phyloP scores from a whole-genome alignment of 2,797 vertebrate genomes.

The Choloepus didactylus region DNA sequence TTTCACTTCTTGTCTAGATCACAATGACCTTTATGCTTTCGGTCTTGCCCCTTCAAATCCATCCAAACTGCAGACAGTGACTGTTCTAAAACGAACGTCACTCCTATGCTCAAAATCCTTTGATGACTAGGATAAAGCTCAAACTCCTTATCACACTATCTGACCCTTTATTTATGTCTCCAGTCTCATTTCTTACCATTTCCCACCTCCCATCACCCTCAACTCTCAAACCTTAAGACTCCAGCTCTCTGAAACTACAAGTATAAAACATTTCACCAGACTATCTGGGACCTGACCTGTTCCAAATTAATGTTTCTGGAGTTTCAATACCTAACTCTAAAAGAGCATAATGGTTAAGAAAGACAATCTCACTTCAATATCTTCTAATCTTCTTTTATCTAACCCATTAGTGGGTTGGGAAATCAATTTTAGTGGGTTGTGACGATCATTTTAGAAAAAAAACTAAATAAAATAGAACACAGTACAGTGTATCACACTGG shows the following conservation, averaged over 20 bases:
- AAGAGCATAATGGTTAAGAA: not conserved
- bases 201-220: not conserved
- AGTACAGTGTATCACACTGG: not conserved
- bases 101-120: not conserved
- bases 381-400: conserved; percentile 33
- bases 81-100: not conserved
- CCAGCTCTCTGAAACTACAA: not conserved
- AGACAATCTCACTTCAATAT: not conserved
- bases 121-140: not conserved
- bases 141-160: not conserved
- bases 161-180: conserved; percentile 7
- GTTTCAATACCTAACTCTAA: conserved; percentile 24
- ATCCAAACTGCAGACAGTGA: not conserved
- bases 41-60: not conserved
- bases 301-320: conserved; percentile 15
- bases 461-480: not conserved
- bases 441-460: not conserved
- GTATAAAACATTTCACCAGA: not conserved
- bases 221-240: not conserved
- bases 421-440: conserved; percentile 21
- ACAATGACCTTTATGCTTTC: not conserved
- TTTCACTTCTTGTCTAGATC: not conserved
- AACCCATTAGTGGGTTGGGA: not conserved
- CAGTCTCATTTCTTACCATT: not conserved
- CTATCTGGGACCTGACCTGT: not conserved